Base-by-base conservation (phyloP, 2,797 vertebrate species). In the Setipinna tenuifilis region DNA sequence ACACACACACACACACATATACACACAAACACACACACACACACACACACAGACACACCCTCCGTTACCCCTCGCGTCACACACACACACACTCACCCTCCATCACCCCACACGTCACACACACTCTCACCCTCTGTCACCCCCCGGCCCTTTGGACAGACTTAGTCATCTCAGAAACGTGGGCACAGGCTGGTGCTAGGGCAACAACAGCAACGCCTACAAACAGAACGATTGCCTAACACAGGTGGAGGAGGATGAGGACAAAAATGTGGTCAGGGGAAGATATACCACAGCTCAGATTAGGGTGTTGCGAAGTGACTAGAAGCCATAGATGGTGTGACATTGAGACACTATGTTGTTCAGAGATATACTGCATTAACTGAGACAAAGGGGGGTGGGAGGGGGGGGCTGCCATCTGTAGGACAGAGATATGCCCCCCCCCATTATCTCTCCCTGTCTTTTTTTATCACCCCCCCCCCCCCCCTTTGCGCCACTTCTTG, bases 371-470 rank as follows among this genome's bases (percentile, higher is more conserved):
- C 35, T 41, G 35, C 35, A 41, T 5, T 41, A 5, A 41, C 10
- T 0, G 65, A 31, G 1, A 68, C 21, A 25, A 25, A 10, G 59
- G 5, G 6, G n/a, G 3, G 62, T 0, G 6, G 19, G 23, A 25
- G 28, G 31, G 65, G 71, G 6, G 71, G 19, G 71, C 41, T 41
- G 7, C 71, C 41, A 35, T 78, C 71, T 78, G 71, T 44, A 44
- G 71, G 17, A 10, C 6, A 41, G 35, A 78, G 71, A 78, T 78
- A 78, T 41, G 35, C 71, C 71, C 68, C 71, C 71, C 68, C n/a
- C n/a, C n/a, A 23, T 25, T 65, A 23, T 25, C n/a, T 65, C n/a
- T 17, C 7, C 17, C 35, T 78, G 14, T 71, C 25, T 35, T 17
- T 71, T 23, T 71, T 71, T 14, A 16, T 71, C 28, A 17, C 28